Percentiles rank a stretch among this genome's conserved stretches.
phyloP scores from a whole-genome alignment of 2,113 vertebrate species.

The Kryptolebias marmoratus region DNA sequence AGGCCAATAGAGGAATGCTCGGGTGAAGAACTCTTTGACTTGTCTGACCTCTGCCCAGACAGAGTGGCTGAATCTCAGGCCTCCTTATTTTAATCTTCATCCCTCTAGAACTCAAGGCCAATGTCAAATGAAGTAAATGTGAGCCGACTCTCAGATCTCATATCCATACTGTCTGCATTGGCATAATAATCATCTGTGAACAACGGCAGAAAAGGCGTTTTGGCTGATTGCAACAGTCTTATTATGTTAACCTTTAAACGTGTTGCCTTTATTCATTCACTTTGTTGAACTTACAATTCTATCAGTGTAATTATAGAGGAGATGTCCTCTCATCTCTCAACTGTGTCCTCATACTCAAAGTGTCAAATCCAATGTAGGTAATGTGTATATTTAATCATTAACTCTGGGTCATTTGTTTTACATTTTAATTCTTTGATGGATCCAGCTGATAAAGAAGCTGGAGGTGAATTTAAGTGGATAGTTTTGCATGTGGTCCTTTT shows the following conservation, averaged over 20 bases:
- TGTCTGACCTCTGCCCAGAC: constrained; percentile 62
- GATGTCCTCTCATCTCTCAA: constrained; percentile 16
- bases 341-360: constrained; percentile 12
- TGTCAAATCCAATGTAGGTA: constrained; percentile 22
- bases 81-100: constrained; percentile 57
- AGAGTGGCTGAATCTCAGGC: constrained; percentile 51
- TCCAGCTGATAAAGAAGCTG: not conserved
- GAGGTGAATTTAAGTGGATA: not conserved
- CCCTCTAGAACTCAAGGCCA: constrained; percentile 58
- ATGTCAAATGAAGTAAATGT: constrained; percentile 62
- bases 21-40: constrained; percentile 57
- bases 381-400: constrained; percentile 30
- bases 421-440: not conserved
- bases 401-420: constrained; percentile 4
- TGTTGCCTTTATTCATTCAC: constrained; percentile 36
- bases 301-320: constrained; percentile 41
- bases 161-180: constrained; percentile 35
- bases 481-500: not conserved
- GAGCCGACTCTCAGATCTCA: constrained; percentile 35
- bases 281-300: constrained; percentile 32
- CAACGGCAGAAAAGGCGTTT: constrained; percentile 25
- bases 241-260: constrained; percentile 50
- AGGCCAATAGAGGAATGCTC: constrained; percentile 24
- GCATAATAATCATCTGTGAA: constrained; percentile 56
- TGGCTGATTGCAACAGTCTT: constrained; percentile 21